A percentile compares a stretch with the other conserved stretches of the same genome.
Evolutionary conservation across 1,140 invertebrate species (phyloP).

Genomic region (Ceratoteleas bidentatus): DNA sequence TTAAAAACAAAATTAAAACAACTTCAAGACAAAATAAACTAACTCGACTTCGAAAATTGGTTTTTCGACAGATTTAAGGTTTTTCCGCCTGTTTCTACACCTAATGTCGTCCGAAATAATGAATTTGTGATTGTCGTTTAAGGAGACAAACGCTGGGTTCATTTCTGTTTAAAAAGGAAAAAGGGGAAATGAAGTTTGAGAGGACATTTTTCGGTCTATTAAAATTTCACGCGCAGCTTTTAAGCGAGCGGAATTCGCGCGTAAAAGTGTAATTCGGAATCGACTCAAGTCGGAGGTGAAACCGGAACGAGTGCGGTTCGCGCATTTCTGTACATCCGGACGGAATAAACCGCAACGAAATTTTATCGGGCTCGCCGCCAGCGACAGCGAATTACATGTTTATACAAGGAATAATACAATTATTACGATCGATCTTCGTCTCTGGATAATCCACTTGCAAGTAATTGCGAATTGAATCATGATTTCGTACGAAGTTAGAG

Average conservation of each 20-base stretch:
- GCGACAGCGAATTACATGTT: conserved; percentile 16
- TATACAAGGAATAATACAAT: conserved; percentile 23
- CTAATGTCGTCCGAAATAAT: no score
- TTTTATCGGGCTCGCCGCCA: conserved; percentile 1
- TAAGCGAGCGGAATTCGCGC: conserved; percentile 3
- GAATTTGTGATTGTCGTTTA: no score
- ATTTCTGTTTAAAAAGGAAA: no score
- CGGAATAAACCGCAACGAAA: conserved; percentile 14
- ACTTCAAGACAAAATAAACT: no score
- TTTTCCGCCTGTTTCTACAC: no score
- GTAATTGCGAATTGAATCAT: conserved; percentile 17
- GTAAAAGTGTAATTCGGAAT: conserved; percentile 11
- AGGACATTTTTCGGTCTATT: conserved; percentile 5
- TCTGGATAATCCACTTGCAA: conserved; percentile 15
- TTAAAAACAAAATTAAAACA: no score
- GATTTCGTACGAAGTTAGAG: background rate
- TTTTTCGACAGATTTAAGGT: no score
- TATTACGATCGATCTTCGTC: conserved; percentile 12
- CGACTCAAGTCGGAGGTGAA: conserved; percentile 10
- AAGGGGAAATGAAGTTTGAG: background rate
- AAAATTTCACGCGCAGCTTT: conserved; percentile 10
- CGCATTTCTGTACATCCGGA: conserved; percentile 7
- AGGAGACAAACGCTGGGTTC: no score
- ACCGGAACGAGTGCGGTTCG: background rate
- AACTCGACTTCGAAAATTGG: no score